These are phyloP conservation scores for Yponomeuta evonymella DNA, from an alignment of 2,888 invertebrate genomes.

Conservation along the genomic window DNA sequence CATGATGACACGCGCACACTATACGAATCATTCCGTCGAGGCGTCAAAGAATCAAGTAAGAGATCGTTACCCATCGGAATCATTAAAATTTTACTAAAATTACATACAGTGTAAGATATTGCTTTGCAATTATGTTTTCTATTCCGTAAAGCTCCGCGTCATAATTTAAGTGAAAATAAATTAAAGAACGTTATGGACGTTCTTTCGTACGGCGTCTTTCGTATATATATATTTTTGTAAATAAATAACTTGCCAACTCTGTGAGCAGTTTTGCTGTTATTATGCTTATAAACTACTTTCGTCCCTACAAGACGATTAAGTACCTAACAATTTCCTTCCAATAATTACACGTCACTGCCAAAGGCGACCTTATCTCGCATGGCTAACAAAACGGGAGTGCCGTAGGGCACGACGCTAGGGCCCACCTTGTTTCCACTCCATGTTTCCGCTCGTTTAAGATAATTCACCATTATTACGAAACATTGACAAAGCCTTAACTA, in stretches of 20 bases:
- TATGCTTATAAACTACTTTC: not conserved
- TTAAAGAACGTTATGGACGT: no score
- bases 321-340: slow-evolving; percentile 11
- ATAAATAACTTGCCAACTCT: no score
- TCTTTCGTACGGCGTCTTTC: no score
- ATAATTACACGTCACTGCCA: slow-evolving; percentile 14
- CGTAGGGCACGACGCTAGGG: slow-evolving; percentile 45
- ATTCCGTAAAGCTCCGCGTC: no score
- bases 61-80: slow-evolving; percentile 25
- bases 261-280: not conserved
- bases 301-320: not conserved
- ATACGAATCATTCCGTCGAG: slow-evolving; percentile 92
- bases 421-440: slow-evolving; percentile 49
- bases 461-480: slow-evolving; percentile 3
- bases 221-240: no score
- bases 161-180: no score
- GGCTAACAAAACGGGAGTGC: slow-evolving; percentile 36
- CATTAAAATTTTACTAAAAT: no score
- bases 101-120: no score
- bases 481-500: slow-evolving; percentile 1
- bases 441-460: slow-evolving; percentile 50
- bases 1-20: slow-evolving; percentile 92
- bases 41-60: slow-evolving; percentile 94
- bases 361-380: slow-evolving; percentile 17
- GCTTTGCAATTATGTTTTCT: no score